Evolutionary conservation across 2,797 vertebrate genomes (phyloP), one percentile per base, ranked within the genome.

Genomic region (Gymnothorax reevesii): DNA sequence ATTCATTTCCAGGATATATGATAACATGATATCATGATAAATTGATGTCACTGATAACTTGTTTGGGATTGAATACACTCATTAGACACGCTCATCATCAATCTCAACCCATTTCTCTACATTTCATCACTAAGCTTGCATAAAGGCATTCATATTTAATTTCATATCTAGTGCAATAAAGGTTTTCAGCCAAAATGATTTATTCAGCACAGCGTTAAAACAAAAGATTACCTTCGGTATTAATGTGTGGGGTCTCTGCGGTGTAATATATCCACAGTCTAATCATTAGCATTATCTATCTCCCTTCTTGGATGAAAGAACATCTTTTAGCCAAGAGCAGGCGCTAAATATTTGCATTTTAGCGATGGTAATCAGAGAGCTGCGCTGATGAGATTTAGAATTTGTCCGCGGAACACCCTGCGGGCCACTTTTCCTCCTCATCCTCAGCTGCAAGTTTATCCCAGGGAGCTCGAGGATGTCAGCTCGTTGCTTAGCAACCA

Each of bases 401-500:
- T 15, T 15, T 17, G 73, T 52, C 15, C 73, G 8, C 73, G 27
- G 27, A 7, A 52, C 5, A 33, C 73, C 13, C 42, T 52, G 33
- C 73, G 60, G 49, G 77, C 77, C 7, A 42, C n/a, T 12, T 82
- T 69, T 69, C 59, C 77, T 54, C 49, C 77, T n/a, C 27, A 54
- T 27, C 54, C 27, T n/a, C 25, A 9, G 17, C 52, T 73, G 3
- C 27, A 57, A 69, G 69, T 27, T 84, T 57, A 73, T 73, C 80
- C 84, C 85, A 86, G 62, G 82, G 87, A 84, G 54, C 25, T 84
- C 75, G 83, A 82, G 84, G 87, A 89, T 86, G 85, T 79, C 25
- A 83, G 90, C 60, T 33, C 25, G 60, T 86, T 86, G 80, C 85
- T 82, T 77, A 87, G 89, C 84, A 91, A 91, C 86, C 62, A n/a